Percentiles rank a stretch among this genome's conserved stretches.
Evolutionary conservation across 2,888 invertebrate genomes (phyloP).

Genomic region (Apodemia mormo): DNA sequence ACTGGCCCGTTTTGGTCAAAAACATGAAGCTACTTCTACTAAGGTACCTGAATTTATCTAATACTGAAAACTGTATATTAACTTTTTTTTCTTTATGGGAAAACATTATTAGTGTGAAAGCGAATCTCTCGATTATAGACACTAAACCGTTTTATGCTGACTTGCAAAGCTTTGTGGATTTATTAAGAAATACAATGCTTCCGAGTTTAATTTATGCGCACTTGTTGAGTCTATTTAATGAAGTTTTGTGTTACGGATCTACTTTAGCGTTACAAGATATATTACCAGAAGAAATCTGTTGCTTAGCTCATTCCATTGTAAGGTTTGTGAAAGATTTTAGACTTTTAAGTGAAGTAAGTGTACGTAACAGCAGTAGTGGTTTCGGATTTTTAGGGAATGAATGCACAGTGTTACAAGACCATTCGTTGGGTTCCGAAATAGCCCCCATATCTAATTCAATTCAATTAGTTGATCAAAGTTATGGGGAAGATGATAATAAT

Average conservation of each 20-base stretch:
- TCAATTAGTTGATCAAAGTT: slow-evolving; percentile 71
- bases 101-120: slow-evolving; percentile 94
- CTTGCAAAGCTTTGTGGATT: slow-evolving; percentile 89
- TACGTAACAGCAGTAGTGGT: slow-evolving; percentile 67
- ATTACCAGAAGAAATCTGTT: slow-evolving; percentile 93
- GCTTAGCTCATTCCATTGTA: slow-evolving; percentile 91
- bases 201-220: slow-evolving; percentile 93
- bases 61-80: slow-evolving; percentile 87
- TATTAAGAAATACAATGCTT: slow-evolving; percentile 85
- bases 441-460: slow-evolving; percentile 62
- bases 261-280: slow-evolving; percentile 94
- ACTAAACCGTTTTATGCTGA: slow-evolving; percentile 94
- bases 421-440: slow-evolving; percentile 62
- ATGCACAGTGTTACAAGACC: slow-evolving; percentile 62
- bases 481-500: slow-evolving; percentile 68
- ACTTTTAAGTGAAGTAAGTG: slow-evolving; percentile 82
- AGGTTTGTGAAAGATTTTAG: slow-evolving; percentile 93
- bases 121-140: slow-evolving; percentile 93
- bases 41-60: slow-evolving; percentile 80
- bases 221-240: slow-evolving; percentile 92
- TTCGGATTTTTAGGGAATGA: slow-evolving; percentile 74
- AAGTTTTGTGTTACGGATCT: slow-evolving; percentile 94
- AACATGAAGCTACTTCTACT: slow-evolving; percentile 83
- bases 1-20: slow-evolving; percentile 91
- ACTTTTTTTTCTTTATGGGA: slow-evolving; percentile 94